Percentiles rank a stretch among this genome's conserved stretches.
Conservation (phyloP, 1,140 invertebrate genomes). For the Apis florea region DNA sequence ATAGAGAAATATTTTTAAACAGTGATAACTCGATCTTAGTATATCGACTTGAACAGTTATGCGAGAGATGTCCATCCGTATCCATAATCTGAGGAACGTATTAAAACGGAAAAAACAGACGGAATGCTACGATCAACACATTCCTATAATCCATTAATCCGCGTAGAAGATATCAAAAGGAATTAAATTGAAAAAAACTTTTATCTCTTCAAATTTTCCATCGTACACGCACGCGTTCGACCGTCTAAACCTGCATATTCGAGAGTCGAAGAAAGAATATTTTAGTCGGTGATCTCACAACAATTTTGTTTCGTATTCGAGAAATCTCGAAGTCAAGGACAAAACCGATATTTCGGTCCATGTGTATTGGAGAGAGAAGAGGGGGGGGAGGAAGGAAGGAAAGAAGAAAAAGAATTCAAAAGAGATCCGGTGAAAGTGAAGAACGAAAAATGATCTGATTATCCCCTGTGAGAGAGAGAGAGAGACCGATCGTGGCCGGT, state of each 20-base stretch:
- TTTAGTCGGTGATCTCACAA: background rate
- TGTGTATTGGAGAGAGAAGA: background rate
- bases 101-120: too few species aligned
- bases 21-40: background rate
- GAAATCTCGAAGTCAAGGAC: background rate
- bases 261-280: too few species aligned
- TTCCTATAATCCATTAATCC: background rate
- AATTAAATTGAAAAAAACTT: too few species aligned
- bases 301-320: background rate
- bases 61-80: background rate
- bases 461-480: constrained; percentile 53
- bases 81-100: background rate
- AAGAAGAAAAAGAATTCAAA: background rate
- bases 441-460: constrained; percentile 68
- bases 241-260: too few species aligned
- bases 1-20: background rate
- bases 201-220: too few species aligned
- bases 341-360: background rate
- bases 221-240: too few species aligned
- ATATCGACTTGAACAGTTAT: background rate
- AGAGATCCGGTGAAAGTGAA: constrained; percentile 65
- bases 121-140: background rate
- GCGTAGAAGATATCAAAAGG: too few species aligned
- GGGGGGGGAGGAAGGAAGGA: too few species aligned
- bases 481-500: constrained; percentile 50